phyloP scores from a whole-genome alignment of 2,113 vertebrate species.

The Heterocephalus glaber region DNA sequence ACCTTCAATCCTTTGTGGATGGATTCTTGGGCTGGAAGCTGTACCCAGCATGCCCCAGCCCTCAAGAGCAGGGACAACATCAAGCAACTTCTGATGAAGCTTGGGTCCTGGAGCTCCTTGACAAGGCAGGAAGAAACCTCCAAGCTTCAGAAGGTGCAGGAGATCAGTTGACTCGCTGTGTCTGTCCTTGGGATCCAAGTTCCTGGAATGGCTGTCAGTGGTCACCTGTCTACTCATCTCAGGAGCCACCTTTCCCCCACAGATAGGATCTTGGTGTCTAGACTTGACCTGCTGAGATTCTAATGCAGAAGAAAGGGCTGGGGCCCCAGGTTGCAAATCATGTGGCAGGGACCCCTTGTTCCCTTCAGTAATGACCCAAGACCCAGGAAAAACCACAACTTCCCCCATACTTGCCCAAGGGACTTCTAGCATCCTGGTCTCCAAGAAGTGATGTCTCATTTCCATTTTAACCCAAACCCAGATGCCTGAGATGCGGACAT shows the following conservation, averaged over 20 bases:
- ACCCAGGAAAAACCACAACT: neutral
- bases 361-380: neutral
- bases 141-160: neutral
- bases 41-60: neutral
- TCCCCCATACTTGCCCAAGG: neutral
- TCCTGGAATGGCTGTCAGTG: neutral
- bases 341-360: neutral
- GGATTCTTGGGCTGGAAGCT: neutral
- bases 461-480: neutral
- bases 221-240: neutral
- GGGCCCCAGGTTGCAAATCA: neutral
- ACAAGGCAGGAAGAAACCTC: neutral
- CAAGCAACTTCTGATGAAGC: neutral
- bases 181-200: neutral
- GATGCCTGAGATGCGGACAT: neutral
- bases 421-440: neutral
- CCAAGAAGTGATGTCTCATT: neutral
- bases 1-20: neutral
- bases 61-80: neutral
- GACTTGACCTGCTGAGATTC: constrained; percentile 19
- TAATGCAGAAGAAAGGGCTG: neutral
- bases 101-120: neutral
- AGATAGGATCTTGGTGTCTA: constrained; percentile 12
- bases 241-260: neutral
- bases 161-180: neutral